Evolutionary conservation across 2,797 vertebrate genomes (phyloP).

Genomic region (Megaceryle alcyon): DNA sequence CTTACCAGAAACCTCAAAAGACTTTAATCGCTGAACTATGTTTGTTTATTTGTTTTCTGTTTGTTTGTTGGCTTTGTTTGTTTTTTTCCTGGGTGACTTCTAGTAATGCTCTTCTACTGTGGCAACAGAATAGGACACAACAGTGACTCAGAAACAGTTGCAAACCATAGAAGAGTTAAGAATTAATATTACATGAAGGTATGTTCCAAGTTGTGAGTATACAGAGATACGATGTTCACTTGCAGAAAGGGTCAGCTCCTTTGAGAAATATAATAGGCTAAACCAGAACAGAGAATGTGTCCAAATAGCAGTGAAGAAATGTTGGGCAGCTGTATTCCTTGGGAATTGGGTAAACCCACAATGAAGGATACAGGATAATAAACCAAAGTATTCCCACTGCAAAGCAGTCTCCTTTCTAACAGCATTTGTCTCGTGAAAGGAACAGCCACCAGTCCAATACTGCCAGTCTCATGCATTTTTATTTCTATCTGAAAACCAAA

Average conservation of each 20-base stretch:
- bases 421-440: neutral
- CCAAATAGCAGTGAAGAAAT: neutral
- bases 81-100: neutral
- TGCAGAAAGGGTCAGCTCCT: neutral
- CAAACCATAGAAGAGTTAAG: neutral
- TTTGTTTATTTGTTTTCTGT: too few relatives aligned
- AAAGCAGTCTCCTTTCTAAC: neutral
- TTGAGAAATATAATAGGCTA: neutral
- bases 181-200: neutral
- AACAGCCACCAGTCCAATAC: neutral
- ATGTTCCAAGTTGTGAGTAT: neutral
- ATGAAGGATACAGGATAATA: neutral
- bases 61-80: too few relatives aligned
- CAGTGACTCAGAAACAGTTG: neutral
- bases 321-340: neutral
- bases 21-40: neutral
- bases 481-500: neutral
- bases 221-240: neutral
- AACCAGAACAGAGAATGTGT: neutral
- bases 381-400: fast-evolving
- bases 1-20: neutral
- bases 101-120: neutral
- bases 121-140: neutral
- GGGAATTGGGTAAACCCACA: neutral
- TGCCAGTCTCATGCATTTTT: neutral